These are phyloP conservation scores for Mastacembelus armatus DNA, from an alignment of 2,797 vertebrate genomes.

Conservation along the genomic window DNA sequence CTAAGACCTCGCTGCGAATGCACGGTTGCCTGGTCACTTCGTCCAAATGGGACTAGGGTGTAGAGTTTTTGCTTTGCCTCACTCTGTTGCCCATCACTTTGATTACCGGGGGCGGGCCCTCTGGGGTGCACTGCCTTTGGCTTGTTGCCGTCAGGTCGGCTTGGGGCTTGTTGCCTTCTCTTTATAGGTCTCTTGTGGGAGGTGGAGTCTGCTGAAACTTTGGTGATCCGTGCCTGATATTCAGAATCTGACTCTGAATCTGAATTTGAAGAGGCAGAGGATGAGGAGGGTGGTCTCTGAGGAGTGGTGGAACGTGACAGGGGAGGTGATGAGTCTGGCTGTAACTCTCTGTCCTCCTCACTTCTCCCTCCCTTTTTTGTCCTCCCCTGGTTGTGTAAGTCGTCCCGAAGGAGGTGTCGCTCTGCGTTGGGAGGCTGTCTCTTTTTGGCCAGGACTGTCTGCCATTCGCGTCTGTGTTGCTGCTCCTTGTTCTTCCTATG, in stretches of 20 bases:
- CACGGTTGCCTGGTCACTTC: constrained; percentile 86
- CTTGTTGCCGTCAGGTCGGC: constrained; percentile 56
- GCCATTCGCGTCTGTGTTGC: constrained; percentile 68
- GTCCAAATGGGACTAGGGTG: constrained; percentile 95
- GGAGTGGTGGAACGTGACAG: constrained; percentile 73
- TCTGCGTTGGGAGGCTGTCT: constrained; percentile 66
- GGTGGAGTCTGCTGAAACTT: constrained; percentile 82
- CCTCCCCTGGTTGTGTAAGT: constrained; percentile 53
- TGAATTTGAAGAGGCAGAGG: constrained; percentile 69
- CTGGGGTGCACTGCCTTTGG: constrained; percentile 48
- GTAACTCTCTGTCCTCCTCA: constrained; percentile 53
- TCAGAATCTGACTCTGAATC: constrained; percentile 77
- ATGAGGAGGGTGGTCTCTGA: constrained; percentile 60
- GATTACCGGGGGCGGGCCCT: constrained; percentile 77
- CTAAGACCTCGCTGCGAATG: constrained; percentile 86
- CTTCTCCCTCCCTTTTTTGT: constrained; percentile 62
- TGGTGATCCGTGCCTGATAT: constrained; percentile 76
- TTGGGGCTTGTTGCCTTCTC: constrained; percentile 68
- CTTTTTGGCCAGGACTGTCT: constrained; percentile 76
- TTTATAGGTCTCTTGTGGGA: constrained; percentile 80
- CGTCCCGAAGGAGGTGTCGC: constrained; percentile 71
- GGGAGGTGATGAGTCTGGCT: constrained; percentile 72
- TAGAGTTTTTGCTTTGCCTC: constrained; percentile 90
- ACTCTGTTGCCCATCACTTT: constrained; percentile 83
- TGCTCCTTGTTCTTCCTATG: constrained; percentile 71